Base-by-base conservation (phyloP, 2,797 vertebrate species). In the Hapalemur alaotrensis region DNA sequence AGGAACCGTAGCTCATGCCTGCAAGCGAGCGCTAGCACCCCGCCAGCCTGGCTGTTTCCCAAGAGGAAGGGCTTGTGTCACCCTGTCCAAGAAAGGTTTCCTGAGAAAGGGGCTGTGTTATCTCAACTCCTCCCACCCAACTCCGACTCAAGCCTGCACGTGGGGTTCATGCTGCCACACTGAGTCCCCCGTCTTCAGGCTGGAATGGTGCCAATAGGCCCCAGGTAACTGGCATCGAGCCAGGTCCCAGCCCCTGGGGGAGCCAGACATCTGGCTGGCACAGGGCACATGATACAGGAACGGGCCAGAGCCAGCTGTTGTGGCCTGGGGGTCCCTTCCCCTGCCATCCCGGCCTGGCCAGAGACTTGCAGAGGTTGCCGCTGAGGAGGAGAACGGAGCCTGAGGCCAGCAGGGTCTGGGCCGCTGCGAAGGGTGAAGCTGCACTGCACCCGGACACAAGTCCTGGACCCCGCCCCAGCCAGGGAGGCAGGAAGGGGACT, bases 381-480 rank as follows among this genome's bases (percentile, higher is more conserved):
- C 35, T 28, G 7, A 7, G 72, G 22, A 30, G 4, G 9, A 38
- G 57, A 22, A 57, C 10, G 30, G 54, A 38, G 23, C 25, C 84
- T 20, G 63, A 28, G 65, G 35, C 46, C 52, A 41, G 30, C 50
- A 38, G 25, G 38, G 28, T 35, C 3, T 23, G 38, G 18, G 35
- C 18, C 0, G 15, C 61, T 52, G 32, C 12, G 9, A 61, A 70
- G 35, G 20, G 52, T 46, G 46, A 35, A 7, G 59, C 88, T 22
- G 35, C 20, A 12, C 2, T 0, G 41, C 18, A 4, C 48, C 2
- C 7, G 1, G 35, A 28, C 65, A 18, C 1, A 32, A 35, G n/a
- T 38, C 28, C 20, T 8, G 61, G 25, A 43, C 14, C 35, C 52
- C 63, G 0, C 30, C 14, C 67, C 5, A 25, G 75, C 50, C 61